phyloP scores from a whole-genome alignment of 2,888 invertebrate genomes.

The Spilarctia lutea region DNA sequence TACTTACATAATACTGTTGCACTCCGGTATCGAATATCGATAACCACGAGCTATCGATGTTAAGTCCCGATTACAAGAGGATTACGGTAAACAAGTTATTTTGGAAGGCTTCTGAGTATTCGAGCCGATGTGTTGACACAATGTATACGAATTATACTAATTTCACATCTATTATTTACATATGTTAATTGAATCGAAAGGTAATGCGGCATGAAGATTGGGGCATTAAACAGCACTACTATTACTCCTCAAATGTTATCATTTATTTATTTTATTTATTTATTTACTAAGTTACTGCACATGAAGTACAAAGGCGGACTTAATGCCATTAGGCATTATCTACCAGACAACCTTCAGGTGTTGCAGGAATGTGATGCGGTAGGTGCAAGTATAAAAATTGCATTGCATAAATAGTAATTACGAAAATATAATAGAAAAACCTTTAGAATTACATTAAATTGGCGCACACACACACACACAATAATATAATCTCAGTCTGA shows the following conservation, averaged over 20 bases:
- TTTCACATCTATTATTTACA: neutral
- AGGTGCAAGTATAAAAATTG: too few relatives aligned
- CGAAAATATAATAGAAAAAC: too few relatives aligned
- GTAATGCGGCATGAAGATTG: neutral
- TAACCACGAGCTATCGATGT: conserved; percentile 20
- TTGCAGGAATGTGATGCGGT: too few relatives aligned
- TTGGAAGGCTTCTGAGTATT: conserved; percentile 13
- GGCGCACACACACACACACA: too few relatives aligned
- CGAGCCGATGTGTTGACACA: neutral
- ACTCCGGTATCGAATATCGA: conserved; percentile 19
- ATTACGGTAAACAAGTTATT: conserved; percentile 19
- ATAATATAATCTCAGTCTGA: too few relatives aligned
- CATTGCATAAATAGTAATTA: too few relatives aligned
- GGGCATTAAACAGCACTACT: neutral
- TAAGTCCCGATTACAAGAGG: conserved; percentile 19
- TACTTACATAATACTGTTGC: conserved; percentile 10
- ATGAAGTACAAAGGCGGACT: too few relatives aligned
- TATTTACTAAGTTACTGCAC: too few relatives aligned
- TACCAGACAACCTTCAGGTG: too few relatives aligned
- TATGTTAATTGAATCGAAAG: neutral
- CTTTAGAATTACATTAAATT: too few relatives aligned
- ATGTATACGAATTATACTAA: neutral
- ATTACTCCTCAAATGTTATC: neutral
- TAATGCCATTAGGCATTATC: too few relatives aligned
- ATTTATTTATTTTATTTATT: too few relatives aligned